Conservation (phyloP, 2,888 invertebrate species). For the Pantelozetes paolii region DNA sequence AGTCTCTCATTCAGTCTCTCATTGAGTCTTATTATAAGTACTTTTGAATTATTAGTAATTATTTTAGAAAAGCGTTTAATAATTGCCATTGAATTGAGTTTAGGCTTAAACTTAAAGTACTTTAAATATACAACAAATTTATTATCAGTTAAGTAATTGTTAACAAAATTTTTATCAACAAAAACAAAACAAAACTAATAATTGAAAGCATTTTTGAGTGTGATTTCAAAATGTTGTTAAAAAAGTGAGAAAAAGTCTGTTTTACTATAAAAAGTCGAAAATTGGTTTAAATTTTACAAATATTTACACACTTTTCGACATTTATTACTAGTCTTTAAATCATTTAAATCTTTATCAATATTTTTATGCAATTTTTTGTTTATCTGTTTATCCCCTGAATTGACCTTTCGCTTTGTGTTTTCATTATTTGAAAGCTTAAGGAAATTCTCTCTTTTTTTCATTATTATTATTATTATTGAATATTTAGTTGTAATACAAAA, state of each 20-base stretch:
- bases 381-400: slow-evolving; percentile 1
- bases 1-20: too few relatives aligned
- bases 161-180: background rate
- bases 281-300: slow-evolving; percentile 19
- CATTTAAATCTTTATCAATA: slow-evolving; percentile 26
- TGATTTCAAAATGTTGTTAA: background rate
- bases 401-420: background rate
- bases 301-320: slow-evolving; percentile 20
- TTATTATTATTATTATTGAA: slow-evolving; percentile 25
- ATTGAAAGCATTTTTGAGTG: slow-evolving; percentile 14
- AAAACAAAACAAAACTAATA: background rate
- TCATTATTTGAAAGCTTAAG: background rate
- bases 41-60: slow-evolving; percentile 29
- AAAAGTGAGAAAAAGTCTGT: background rate
- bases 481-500: slow-evolving; percentile 22
- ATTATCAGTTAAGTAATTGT: background rate
- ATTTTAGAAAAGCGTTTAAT: background rate
- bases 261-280: too few relatives aligned
- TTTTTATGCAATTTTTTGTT: slow-evolving; percentile 36
- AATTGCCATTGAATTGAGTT: slow-evolving; percentile 12
- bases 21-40: background rate
- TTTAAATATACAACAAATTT: slow-evolving; percentile 8
- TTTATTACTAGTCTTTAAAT: slow-evolving; percentile 5
- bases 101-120: background rate
- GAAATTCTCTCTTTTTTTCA: background rate